A percentile compares a stretch with the other conserved stretches of the same genome.
Evolutionary conservation across 1,140 invertebrate species (phyloP).

Genomic region (Anoplophora glabripennis): DNA sequence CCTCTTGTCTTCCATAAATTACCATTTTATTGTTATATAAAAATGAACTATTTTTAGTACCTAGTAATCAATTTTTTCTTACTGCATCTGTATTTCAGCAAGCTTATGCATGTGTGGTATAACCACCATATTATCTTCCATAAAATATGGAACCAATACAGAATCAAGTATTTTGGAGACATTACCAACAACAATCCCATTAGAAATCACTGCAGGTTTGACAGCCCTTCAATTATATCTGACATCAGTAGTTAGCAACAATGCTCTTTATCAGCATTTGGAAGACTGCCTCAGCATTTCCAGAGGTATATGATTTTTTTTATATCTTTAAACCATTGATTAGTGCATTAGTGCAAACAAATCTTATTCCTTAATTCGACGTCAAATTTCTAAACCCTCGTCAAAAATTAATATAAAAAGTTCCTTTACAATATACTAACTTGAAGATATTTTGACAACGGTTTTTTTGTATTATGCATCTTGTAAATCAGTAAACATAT

Average conservation of each 20-base stretch:
- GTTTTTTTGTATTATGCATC: no score
- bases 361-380: no score
- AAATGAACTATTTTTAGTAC: no score
- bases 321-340: no score
- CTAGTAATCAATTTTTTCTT: neutral
- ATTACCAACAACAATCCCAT: slow-evolving; percentile 59
- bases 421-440: no score
- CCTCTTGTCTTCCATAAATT: no score
- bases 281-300: slow-evolving; percentile 61
- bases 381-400: no score
- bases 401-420: no score
- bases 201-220: slow-evolving; percentile 63
- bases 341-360: no score
- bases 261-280: slow-evolving; percentile 71
- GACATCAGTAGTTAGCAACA: slow-evolving; percentile 70
- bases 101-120: slow-evolving; percentile 62
- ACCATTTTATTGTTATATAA: no score
- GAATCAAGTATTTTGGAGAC: slow-evolving; percentile 56
- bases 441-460: no score
- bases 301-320: slow-evolving; percentile 51
- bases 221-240: slow-evolving; percentile 73
- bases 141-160: slow-evolving; percentile 58
- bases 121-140: slow-evolving; percentile 59
- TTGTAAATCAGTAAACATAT: no score
- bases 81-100: slow-evolving; percentile 46